Evolutionary conservation across 2,113 vertebrate species (phyloP).

Genomic region (Bubalus kerabau): DNA sequence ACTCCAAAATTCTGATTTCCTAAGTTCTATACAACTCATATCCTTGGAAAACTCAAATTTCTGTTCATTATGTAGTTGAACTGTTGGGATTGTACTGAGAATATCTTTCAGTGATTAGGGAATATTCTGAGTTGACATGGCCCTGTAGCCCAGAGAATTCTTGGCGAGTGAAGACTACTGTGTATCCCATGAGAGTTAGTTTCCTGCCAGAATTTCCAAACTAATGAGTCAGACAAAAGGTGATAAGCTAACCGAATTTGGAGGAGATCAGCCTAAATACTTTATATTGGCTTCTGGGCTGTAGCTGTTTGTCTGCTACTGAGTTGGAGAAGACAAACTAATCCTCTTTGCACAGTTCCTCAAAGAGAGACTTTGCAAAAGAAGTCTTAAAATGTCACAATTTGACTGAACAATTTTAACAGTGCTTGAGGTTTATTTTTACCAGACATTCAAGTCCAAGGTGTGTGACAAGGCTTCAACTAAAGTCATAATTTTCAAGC

Average conservation of each 20-base stretch:
- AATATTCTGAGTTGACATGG: neutral
- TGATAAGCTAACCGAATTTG: neutral
- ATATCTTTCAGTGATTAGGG: neutral
- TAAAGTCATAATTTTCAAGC: constrained; percentile 5
- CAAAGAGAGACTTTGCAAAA: neutral
- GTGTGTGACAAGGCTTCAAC: neutral
- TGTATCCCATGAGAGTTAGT: neutral
- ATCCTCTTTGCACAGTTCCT: neutral
- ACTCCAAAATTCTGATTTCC: neutral
- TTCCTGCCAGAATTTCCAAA: neutral
- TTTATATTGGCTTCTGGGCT: neutral
- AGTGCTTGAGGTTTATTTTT: constrained; percentile 31
- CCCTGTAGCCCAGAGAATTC: neutral
- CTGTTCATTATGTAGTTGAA: neutral
- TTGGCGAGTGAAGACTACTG: neutral
- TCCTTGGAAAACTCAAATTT: neutral
- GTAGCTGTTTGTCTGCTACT: neutral
- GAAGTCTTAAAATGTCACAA: neutral
- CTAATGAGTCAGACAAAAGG: neutral
- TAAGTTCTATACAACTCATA: neutral
- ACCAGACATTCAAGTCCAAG: neutral
- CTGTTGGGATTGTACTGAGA: neutral
- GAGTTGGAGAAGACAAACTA: neutral
- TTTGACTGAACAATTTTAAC: neutral
- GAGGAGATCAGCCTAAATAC: neutral